Conservation (phyloP, 2,797 vertebrate genomes). For the Microctenopoma stevenorrisi region DNA sequence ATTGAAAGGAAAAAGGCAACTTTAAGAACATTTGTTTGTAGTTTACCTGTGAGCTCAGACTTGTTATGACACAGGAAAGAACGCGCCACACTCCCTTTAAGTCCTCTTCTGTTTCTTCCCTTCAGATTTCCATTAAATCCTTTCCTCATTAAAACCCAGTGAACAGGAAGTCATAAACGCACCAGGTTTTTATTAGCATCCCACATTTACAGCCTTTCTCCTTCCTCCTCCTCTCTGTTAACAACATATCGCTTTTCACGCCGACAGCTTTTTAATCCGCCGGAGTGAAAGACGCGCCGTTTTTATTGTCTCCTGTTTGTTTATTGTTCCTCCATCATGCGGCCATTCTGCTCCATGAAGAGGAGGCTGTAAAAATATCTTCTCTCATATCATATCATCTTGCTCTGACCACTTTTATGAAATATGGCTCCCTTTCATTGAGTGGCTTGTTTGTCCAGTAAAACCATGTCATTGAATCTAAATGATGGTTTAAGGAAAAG, state of each 20-base stretch:
- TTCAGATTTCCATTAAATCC: conserved; percentile 56
- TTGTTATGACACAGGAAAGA: not conserved
- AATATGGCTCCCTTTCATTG: conserved; percentile 54
- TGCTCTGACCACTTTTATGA: conserved; percentile 48
- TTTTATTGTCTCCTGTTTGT: conserved; percentile 64
- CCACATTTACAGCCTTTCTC: conserved; percentile 45
- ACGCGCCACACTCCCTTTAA: not conserved
- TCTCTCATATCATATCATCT: conserved; percentile 53
- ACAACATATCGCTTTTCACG: conserved; percentile 40
- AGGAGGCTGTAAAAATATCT: conserved; percentile 48
- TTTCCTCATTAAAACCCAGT: conserved; percentile 58
- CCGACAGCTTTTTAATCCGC: conserved; percentile 61
- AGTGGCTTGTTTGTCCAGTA: conserved; percentile 56
- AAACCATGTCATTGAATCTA: conserved; percentile 49
- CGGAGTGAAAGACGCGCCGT: conserved; percentile 61
- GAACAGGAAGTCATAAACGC: conserved; percentile 58
- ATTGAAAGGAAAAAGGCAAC: no score
- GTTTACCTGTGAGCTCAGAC: not conserved
- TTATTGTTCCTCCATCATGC: conserved; percentile 69
- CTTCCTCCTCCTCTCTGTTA: conserved; percentile 30
- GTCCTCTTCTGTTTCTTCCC: conserved; percentile 19
- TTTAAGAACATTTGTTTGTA: no score
- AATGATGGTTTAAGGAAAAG: conserved; percentile 29
- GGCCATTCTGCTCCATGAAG: conserved; percentile 63
- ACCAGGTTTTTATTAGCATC: conserved; percentile 60